A percentile compares a stretch with the other conserved stretches of the same genome.
These are phyloP conservation scores for Clinocottus analis DNA, from an alignment of 2,113 vertebrate species.

Conservation along the genomic window DNA sequence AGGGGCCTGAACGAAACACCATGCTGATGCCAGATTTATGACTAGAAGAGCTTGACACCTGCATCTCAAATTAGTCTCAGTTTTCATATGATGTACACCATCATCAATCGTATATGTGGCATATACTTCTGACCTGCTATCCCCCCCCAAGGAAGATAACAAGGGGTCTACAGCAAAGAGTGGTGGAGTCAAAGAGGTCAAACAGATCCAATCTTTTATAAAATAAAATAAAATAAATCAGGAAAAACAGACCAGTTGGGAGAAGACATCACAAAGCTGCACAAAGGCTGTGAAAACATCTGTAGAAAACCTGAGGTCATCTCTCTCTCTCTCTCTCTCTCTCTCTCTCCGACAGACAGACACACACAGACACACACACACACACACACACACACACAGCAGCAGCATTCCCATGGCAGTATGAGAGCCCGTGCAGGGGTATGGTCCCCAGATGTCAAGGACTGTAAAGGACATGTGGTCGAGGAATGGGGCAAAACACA, in stretches of 20 bases:
- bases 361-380: slow-evolving; percentile 28
- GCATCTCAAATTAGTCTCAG: not conserved
- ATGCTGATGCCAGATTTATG: not conserved
- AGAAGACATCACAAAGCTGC: slow-evolving; percentile 16
- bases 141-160: not conserved
- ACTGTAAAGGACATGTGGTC: slow-evolving; percentile 56
- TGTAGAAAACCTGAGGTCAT: slow-evolving; percentile 47
- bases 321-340: not conserved
- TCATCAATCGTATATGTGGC: not conserved
- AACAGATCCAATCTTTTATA: not conserved
- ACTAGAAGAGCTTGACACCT: not conserved
- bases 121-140: not conserved
- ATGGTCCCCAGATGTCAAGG: slow-evolving; percentile 71
- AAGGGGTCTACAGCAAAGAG: not conserved
- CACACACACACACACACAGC: slow-evolving; percentile 17
- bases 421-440: slow-evolving; percentile 22
- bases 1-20: not conserved
- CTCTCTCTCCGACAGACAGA: not conserved
- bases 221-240: not conserved
- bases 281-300: slow-evolving; percentile 43
- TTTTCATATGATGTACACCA: not conserved
- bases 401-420: slow-evolving; percentile 62
- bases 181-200: not conserved
- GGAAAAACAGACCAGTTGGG: not conserved
- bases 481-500: slow-evolving; percentile 44